Base-by-base conservation (phyloP, 2,888 invertebrate genomes). In the Bombylius discolor region DNA sequence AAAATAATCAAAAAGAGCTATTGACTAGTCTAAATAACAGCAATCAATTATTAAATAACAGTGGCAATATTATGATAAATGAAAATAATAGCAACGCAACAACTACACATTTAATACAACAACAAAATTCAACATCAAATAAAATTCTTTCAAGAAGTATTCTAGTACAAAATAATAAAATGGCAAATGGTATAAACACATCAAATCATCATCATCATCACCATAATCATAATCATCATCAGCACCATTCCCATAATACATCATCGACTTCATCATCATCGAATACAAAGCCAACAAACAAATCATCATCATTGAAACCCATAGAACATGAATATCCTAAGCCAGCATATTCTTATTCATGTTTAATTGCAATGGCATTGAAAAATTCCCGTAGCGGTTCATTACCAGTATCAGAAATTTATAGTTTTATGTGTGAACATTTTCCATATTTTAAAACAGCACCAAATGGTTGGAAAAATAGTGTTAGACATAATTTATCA, bases 401-500 rank as follows among this genome's bases (percentile, higher is more conserved):
- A 66, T 76, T 98, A 66, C 97, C 97, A 5, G 98, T 98, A 44
- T 95, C 95, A 12, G 98, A 98, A 77, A 98, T 98, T 65, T 98
- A 98, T 75, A 94, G 91, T 72, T 98, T 98, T 70, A 96, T 98
- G 89, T 97, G 94, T 72, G 91, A 94, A 74, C 95, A 98, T 73
- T 98, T 98, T 71, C 98, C 98, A 0, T 98, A 96, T 73, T 98
- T 98, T 73, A 95, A 95, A 77, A 96, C 94, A 2, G 98, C 98
- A 11, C 97, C 96, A 32, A 92, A 89, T 70, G 97, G 97, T 14
- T 98, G 98, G 98, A 98, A 98, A 76, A 98, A 98, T 72, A 97
- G 97, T 5, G 97, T 98, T 1, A 80, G 98, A 63, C 98, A 98
- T 72, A 98, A 98, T 77, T 78, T 98, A 64, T 96, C 95, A 63